Evolutionary conservation across 2,888 invertebrate species (phyloP), one percentile per base, ranked within the genome.

Genomic region (Hybos culiciformis): DNA sequence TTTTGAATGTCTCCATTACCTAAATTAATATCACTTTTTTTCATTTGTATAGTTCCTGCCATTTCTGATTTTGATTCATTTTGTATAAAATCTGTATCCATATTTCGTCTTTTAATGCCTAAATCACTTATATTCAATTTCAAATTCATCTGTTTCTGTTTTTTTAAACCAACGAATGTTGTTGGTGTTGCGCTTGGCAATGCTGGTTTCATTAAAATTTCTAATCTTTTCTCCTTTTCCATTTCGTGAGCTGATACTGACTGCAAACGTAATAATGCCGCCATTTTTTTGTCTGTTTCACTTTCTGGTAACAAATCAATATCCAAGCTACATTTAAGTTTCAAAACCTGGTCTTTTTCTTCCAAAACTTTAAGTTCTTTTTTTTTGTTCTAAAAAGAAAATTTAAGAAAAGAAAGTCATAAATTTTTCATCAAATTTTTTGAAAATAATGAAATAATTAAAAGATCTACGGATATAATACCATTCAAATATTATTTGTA

Each of bases 211-310:
- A 72, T 70, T 0, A 77, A 58, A 31, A 77, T 70, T 42, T 69
- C 71, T 20, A 59, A 61, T 46, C 73, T 67, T 20, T 67, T 68
- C 11, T 69, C 65, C 1, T 54, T 61, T 48, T 73, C 72, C 4
- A 68, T 71, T 55, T 80, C 77, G 40, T 71, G 68, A 29, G 78
- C 73, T 63, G 76, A 74, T 57, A 67, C 71, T 2, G 81, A 78
- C 56, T 77, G 75, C 4, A 83, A 64, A 43, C 78, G 73, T 49
- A 88, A 72, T 5, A 92, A 68, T 0, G 79, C 73, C 0, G 93
- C 93, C 64, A 88, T 70, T 58, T 77, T 77, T 41, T 74, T 72
- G 58, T 94, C 93, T 46, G 88, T 84, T 41, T 80, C 78, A 17
- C 71, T 72, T 64, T 94, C 93, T 2, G 82, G 78, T 1, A 92